Evolutionary conservation across 1,140 invertebrate genomes (phyloP).

Genomic region (Saccostrea echinata): DNA sequence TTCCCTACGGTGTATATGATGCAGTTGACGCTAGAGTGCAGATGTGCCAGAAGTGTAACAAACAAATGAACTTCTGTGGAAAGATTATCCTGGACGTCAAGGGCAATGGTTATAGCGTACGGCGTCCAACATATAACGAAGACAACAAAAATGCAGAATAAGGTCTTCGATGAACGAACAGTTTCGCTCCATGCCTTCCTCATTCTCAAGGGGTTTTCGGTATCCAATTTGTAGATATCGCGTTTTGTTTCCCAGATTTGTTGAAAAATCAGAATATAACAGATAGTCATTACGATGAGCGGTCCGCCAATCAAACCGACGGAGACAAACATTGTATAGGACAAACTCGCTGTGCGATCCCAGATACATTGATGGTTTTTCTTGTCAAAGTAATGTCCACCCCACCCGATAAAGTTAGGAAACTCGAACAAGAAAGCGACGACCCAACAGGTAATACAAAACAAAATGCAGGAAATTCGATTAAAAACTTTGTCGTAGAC

Average conservation of each 20-base stretch:
- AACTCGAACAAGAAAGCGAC: conserved; percentile 70
- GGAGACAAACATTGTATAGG: conserved; percentile 74
- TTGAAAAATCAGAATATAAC: conserved; percentile 70
- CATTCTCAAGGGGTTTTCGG: conserved; percentile 58
- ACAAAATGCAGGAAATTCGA: conserved; percentile 55
- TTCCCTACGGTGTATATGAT: conserved; percentile 72
- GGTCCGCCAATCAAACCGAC: conserved; percentile 67
- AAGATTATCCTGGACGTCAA: conserved; percentile 69
- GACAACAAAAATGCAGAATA: conserved; percentile 73
- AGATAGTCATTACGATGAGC: conserved; percentile 66
- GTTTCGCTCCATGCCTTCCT: conserved; percentile 67
- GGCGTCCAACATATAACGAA: conserved; percentile 77
- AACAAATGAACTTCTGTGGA: conserved; percentile 71
- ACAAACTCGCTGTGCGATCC: conserved; percentile 73
- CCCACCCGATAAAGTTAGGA: conserved; percentile 77
- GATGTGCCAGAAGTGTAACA: conserved; percentile 74
- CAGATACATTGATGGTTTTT: conserved; percentile 76
- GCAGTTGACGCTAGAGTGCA: conserved; percentile 75
- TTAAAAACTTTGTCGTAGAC: conserved; percentile 67
- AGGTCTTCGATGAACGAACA: conserved; percentile 67
- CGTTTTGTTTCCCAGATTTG: conserved; percentile 71
- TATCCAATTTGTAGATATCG: conserved; percentile 63
- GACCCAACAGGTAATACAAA: conserved; percentile 70
- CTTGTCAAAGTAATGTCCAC: conserved; percentile 73
- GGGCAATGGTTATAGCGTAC: conserved; percentile 72